Evolutionary conservation across 2,797 vertebrate species (phyloP).

Genomic region (Cottoperca gobio): DNA sequence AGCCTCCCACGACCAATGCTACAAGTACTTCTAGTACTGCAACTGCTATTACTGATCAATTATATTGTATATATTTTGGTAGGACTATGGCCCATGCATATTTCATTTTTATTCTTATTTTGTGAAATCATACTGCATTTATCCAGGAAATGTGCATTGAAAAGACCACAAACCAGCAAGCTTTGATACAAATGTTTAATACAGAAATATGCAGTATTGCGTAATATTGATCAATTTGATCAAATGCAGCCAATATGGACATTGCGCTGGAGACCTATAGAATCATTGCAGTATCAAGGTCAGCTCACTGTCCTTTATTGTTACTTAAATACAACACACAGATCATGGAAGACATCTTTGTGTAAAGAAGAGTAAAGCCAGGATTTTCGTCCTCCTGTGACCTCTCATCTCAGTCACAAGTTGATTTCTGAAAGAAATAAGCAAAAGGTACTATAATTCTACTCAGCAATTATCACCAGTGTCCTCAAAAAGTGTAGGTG

Average conservation of each 20-base stretch:
- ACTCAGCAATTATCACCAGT: neutral
- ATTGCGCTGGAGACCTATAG: neutral
- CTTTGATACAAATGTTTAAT: slow-evolving; percentile 60
- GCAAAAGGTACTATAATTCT: neutral
- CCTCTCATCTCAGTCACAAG: slow-evolving; percentile 6
- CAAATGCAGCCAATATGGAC: slow-evolving; percentile 41
- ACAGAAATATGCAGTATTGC: slow-evolving; percentile 41
- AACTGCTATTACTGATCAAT: neutral
- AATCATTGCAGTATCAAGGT: neutral
- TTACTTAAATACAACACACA: slow-evolving; percentile 2
- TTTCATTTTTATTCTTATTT: neutral
- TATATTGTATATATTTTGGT: neutral
- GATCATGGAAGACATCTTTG: neutral
- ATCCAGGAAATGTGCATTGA: neutral
- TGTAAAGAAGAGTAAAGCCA: slow-evolving; percentile 35
- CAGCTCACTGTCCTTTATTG: slow-evolving; percentile 17
- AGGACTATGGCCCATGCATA: neutral
- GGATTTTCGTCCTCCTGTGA: slow-evolving; percentile 2
- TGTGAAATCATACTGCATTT: neutral
- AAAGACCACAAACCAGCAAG: neutral
- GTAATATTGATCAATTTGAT: slow-evolving; percentile 68
- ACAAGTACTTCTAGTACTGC: neutral
- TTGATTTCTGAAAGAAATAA: slow-evolving; percentile 57
- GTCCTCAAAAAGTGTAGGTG: neutral
- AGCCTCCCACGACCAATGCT: neutral